These are phyloP conservation scores for Bursaphelenchus okinawaensis DNA, from an alignment of 2,888 invertebrate genomes.

Conservation along the genomic window DNA sequence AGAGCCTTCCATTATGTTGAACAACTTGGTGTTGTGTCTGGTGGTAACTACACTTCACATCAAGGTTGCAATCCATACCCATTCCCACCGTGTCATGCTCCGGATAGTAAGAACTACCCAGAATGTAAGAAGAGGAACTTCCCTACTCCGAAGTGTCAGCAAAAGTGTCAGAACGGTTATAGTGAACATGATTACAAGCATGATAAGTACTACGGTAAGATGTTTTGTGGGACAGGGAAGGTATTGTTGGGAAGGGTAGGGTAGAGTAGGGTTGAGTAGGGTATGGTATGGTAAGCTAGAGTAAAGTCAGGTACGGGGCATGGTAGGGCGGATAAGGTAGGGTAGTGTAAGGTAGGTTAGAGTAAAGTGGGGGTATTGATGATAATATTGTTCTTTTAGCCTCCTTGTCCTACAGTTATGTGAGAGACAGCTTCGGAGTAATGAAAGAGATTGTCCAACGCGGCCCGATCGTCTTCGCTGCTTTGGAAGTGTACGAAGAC, in stretches of 20 bases:
- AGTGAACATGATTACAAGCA: background rate
- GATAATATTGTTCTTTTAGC: background rate
- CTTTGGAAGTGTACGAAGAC: background rate
- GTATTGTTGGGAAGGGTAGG: too few species aligned
- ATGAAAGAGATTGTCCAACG: background rate
- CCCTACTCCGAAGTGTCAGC: background rate
- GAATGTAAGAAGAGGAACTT: background rate
- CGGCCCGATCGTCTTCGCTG: background rate
- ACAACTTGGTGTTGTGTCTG: background rate
- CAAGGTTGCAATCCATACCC: background rate
- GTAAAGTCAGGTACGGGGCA: too few species aligned
- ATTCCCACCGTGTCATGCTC: background rate
- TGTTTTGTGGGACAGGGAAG: too few species aligned
- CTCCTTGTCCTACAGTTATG: background rate
- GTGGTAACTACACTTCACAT: background rate
- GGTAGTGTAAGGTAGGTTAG: too few species aligned
- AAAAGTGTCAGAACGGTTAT: background rate
- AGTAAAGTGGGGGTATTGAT: background rate
- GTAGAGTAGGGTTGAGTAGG: too few species aligned
- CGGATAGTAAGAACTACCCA: background rate
- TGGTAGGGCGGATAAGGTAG: too few species aligned
- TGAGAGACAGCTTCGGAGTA: background rate
- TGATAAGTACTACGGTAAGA: conserved; percentile 1
- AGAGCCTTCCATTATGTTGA: background rate
- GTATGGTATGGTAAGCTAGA: too few species aligned